Base-by-base conservation (phyloP, 2,888 invertebrate genomes). In the Agrochola lota region DNA sequence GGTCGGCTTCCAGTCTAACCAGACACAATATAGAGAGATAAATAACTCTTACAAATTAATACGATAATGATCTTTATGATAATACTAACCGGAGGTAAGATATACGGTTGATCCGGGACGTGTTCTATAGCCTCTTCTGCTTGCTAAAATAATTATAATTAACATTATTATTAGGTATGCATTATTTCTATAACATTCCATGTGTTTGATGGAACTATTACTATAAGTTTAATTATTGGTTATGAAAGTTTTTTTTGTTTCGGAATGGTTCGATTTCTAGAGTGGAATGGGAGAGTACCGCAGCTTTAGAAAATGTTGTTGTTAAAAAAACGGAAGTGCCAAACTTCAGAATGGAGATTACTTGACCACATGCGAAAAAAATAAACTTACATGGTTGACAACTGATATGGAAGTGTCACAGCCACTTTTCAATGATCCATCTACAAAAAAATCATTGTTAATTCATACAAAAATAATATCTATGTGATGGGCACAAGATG, bases 351-450 rank as follows among this genome's bases (percentile, higher is more conserved):
- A 52, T 20, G 15, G 0, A 26, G 2, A 17, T 64, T 59, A 66
- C 75, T 74, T 68, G 17, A 69, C 17, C 20, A 59, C n/a, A 59
- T 57, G 1, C 57, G 23, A 46, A 43, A 40, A 77, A 26, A 77
- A 26, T 2, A 64, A 35, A 89, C 89, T 90, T 83, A 91, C 90
- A 57, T 86, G 88, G 55, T 90, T 87, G 2, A 87, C 83, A 20
- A 93, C 90, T 0, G 93, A 83, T 15, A 91, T 63, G 0, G 94
- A 93, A 43, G 94, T 83, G 15, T 92, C 92, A 17, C 88, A 89
- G 35, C 86, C 81, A 69, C 93, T 93, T 68, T 89, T 93, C 7
- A 93, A 83, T 0, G 94, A 94, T 57, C 91, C 91, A 80, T 90
- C 94, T 93, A 88, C 4, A 71, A 90, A 85, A 73, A 64, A 78